Conservation (phyloP, 1,140 invertebrate genomes). For the Bombus waltoni region DNA sequence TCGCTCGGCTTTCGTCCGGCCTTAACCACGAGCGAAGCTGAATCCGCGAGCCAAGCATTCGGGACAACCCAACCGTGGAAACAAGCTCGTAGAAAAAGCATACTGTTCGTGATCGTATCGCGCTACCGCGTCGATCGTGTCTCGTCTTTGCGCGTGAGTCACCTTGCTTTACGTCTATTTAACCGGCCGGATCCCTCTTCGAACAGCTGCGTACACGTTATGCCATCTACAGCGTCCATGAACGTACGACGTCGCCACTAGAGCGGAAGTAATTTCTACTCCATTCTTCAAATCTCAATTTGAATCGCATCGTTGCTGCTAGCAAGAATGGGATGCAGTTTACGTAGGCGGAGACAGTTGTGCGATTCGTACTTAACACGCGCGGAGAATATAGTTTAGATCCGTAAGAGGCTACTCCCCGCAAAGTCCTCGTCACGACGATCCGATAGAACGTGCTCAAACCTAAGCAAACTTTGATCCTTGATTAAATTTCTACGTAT, state of each 20-base stretch:
- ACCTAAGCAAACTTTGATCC: constrained; percentile 50
- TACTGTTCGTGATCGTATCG: background rate
- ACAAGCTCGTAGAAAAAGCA: too few relatives aligned
- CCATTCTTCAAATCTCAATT: background rate
- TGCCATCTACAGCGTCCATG: too few relatives aligned
- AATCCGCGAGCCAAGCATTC: too few relatives aligned
- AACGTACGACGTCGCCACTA: background rate
- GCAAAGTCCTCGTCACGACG: background rate
- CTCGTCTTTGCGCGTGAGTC: background rate
- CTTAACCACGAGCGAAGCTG: background rate
- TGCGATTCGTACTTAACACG: constrained; percentile 29
- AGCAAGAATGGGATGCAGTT: background rate
- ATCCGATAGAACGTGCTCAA: constrained; percentile 17
- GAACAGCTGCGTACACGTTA: too few relatives aligned
- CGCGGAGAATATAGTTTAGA: background rate
- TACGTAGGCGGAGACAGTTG: constrained; percentile 29
- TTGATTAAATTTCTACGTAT: constrained; percentile 47
- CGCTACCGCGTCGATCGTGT: background rate
- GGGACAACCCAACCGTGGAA: too few relatives aligned
- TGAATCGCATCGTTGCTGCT: background rate
- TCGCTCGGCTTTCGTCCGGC: background rate
- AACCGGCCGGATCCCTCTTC: too few relatives aligned
- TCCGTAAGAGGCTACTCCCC: constrained; percentile 16
- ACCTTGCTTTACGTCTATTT: background rate
- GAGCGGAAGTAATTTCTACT: background rate